Evolutionary conservation across 2,888 invertebrate species (phyloP).

Genomic region (Luperina testacea): DNA sequence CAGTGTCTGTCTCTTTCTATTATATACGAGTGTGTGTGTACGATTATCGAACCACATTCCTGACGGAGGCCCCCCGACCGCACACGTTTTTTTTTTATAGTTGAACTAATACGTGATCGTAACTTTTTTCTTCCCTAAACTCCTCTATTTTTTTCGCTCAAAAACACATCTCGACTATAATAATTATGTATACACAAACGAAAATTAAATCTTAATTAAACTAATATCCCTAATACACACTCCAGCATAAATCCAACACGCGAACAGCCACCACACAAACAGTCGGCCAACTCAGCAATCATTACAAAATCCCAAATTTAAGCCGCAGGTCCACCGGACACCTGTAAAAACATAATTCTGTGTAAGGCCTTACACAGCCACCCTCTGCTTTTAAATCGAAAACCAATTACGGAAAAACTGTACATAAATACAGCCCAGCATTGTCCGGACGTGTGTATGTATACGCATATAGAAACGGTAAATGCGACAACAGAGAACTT

Average conservation of each 20-base stretch:
- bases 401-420: conserved; percentile 89
- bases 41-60: too few species aligned
- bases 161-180: too few species aligned
- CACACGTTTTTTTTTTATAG: too few species aligned
- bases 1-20: background rate
- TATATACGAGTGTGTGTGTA: background rate
- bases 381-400: conserved; percentile 83
- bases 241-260: background rate
- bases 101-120: too few species aligned
- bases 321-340: conserved; percentile 29
- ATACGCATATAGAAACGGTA: conserved; percentile 68
- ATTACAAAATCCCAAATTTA: conserved; percentile 48
- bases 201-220: too few species aligned
- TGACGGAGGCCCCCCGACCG: too few species aligned
- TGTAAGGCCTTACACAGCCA: conserved; percentile 67
- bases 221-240: background rate
- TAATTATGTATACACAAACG: too few species aligned
- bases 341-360: conserved; percentile 66
- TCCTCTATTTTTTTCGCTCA: too few species aligned
- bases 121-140: too few species aligned
- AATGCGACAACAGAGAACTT: conserved; percentile 58
- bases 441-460: conserved; percentile 74
- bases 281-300: conserved; percentile 15
- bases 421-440: conserved; percentile 79
- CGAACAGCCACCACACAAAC: background rate